These are phyloP conservation scores for Cryptus armator DNA, from an alignment of 2,888 invertebrate species.

Conservation along the genomic window DNA sequence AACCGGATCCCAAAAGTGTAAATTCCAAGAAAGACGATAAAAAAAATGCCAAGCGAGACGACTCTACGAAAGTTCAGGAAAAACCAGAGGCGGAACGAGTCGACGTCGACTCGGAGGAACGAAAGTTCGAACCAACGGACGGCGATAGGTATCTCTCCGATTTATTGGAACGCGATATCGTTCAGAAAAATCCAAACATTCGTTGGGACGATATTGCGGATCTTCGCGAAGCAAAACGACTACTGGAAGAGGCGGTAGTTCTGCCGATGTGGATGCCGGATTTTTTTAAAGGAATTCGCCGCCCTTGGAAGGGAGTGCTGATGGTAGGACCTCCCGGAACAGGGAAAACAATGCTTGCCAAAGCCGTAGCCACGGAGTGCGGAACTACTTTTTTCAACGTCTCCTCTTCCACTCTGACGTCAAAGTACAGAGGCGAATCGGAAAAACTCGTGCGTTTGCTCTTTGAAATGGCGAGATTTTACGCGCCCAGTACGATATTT, in stretches of 20 bases:
- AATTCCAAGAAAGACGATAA: conserved; percentile 82
- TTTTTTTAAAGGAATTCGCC: conserved; percentile 94
- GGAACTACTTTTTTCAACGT: conserved; percentile 99
- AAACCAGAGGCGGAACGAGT: conserved; percentile 90
- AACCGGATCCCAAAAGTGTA: conserved; percentile 83
- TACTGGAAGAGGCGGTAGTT: conserved; percentile 98
- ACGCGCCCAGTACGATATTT: conserved; percentile 99
- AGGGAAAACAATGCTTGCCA: conserved; percentile 98
- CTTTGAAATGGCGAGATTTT: conserved; percentile 99
- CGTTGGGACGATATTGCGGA: conserved; percentile 98
- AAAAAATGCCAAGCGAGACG: conserved; percentile 85
- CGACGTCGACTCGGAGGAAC: conserved; percentile 90
- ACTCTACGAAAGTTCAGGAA: conserved; percentile 84
- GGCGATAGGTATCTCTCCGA: conserved; percentile 97
- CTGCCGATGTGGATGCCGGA: conserved; percentile 99
- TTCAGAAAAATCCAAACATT: conserved; percentile 98
- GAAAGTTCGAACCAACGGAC: conserved; percentile 93
- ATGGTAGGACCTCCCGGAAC: conserved; percentile 98
- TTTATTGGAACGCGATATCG: conserved; percentile 96
- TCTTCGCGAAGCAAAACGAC: conserved; percentile 93
- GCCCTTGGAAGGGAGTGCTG: conserved; percentile 98
- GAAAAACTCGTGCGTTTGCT: conserved; percentile 98
- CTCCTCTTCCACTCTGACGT: conserved; percentile 98
- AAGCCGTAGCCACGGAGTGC: conserved; percentile 99
- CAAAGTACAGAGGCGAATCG: conserved; percentile 99